Evolutionary conservation across 2,797 vertebrate species (phyloP).

Genomic region (Vipera ursinii): DNA sequence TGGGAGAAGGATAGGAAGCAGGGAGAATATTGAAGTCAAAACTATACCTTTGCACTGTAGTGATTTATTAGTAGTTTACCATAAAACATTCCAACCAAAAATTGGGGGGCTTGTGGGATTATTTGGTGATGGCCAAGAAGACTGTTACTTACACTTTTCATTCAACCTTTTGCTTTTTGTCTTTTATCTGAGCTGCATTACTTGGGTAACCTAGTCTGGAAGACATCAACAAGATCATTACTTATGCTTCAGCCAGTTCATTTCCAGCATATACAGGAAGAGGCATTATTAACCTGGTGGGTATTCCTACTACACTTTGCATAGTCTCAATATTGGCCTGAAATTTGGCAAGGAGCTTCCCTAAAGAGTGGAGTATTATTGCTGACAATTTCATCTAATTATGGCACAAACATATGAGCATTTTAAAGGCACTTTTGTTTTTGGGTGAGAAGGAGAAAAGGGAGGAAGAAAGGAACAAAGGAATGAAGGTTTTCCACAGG

Average conservation of each 20-base stretch:
- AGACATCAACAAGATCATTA: not conserved
- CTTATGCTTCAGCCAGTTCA: not conserved
- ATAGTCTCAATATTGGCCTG: not conserved
- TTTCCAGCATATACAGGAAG: not conserved
- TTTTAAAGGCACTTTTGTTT: not conserved
- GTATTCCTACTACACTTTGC: not conserved
- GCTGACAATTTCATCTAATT: not conserved
- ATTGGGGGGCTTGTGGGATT: not conserved
- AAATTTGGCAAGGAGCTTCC: not conserved
- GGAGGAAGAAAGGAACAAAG: too few relatives aligned
- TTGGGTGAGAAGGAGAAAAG: not conserved
- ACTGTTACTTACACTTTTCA: not conserved
- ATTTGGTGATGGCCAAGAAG: not conserved
- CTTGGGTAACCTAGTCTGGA: not conserved
- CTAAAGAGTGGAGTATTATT: not conserved
- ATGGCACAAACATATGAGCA: not conserved
- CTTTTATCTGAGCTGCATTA: not conserved
- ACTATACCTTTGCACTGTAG: not conserved
- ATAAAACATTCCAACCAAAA: not conserved
- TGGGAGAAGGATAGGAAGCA: not conserved
- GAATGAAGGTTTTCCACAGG: too few relatives aligned
- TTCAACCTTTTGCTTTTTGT: not conserved
- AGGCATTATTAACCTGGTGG: not conserved
- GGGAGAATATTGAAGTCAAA: not conserved
- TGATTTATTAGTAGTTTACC: not conserved